Base-by-base conservation (phyloP, 1,140 invertebrate species). In the Sitophilus oryzae region DNA sequence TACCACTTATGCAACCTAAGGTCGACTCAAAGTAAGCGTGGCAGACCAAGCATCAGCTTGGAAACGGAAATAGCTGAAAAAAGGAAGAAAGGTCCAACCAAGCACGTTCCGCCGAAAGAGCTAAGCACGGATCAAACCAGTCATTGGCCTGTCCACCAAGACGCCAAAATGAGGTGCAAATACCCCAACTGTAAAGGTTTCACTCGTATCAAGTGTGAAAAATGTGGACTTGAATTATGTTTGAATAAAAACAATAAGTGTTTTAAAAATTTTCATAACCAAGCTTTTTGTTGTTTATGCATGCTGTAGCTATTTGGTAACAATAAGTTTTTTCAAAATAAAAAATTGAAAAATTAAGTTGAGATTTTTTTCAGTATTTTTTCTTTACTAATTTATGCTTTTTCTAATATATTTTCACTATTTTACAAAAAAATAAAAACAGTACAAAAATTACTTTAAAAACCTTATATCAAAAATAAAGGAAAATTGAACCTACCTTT, bases 241-340 rank as follows among this genome's bases (percentile, higher is more conserved):
- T 18, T 56, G 16, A 62, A 45, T 36, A 60, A 57, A 42, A 48
- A 57, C 16, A 62, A 58, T 22, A 60, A 60, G 19, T 63, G 58
- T 60, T 60, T 60, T 53, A 40, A 40, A 34, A 37, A 37, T 34
- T 3, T 53, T 46, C 34, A 38, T 19, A 16, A 11, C 25, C 41
- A 11, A 14, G 22, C 23, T 50, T 30, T 48, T 14, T 20, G 21
- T 21, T 23, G 9, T 21, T 15, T 23, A 22, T 23, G 37, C 16
- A 50, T 40, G 16, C 6, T 40, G 36, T 40, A 14, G 21, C 20
- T 22, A 34, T 50, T 50, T n/a, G 37, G 48, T 22, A 50, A 40
- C 36, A 40, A 16, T n/a, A 14, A n/a, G 10, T 50, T 50, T 50
- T 20, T 50, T 41, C 14, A 9, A 40, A 50, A 22, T 40, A 40